Percentiles rank a stretch among this genome's conserved stretches.
phyloP scores from a whole-genome alignment of 2,797 vertebrate genomes.

The Molossus alvarezi region DNA sequence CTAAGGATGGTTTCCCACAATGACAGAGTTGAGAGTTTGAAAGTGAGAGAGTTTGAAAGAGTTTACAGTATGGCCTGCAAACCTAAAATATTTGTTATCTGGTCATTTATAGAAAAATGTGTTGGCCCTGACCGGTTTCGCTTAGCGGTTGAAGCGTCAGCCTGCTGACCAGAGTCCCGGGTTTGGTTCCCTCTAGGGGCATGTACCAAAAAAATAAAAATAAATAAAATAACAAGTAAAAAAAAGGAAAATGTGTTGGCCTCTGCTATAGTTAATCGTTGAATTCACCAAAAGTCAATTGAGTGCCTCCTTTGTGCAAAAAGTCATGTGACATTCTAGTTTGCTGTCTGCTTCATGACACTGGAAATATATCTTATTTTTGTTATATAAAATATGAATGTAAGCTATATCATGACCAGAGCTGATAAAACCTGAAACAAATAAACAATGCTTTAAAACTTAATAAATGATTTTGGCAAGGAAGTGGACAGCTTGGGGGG shows the following conservation, averaged over 20 bases:
- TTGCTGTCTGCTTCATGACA: constrained; percentile 2
- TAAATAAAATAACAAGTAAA: too few species aligned
- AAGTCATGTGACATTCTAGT: neutral
- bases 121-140: neutral
- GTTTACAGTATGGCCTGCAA: neutral
- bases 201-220: too few species aligned
- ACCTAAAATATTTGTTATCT: neutral
- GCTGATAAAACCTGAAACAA: constrained; percentile 19
- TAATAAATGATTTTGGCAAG: neutral
- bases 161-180: too few species aligned
- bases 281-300: neutral
- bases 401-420: constrained; percentile 24
- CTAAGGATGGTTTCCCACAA: neutral
- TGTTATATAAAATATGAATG: constrained; percentile 23
- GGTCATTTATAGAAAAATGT: neutral
- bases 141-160: too few species aligned
- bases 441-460: neutral
- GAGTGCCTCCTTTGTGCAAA: neutral
- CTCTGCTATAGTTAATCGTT: neutral
- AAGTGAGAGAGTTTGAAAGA: neutral
- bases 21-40: neutral
- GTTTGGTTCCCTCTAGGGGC: too few species aligned
- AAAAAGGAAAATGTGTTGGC: neutral
- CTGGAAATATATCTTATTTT: constrained; percentile 45
- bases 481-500: neutral